Evolutionary conservation across 2,888 invertebrate genomes (phyloP), one percentile per base, ranked within the genome.

Genomic region (Desoria tigrina): DNA sequence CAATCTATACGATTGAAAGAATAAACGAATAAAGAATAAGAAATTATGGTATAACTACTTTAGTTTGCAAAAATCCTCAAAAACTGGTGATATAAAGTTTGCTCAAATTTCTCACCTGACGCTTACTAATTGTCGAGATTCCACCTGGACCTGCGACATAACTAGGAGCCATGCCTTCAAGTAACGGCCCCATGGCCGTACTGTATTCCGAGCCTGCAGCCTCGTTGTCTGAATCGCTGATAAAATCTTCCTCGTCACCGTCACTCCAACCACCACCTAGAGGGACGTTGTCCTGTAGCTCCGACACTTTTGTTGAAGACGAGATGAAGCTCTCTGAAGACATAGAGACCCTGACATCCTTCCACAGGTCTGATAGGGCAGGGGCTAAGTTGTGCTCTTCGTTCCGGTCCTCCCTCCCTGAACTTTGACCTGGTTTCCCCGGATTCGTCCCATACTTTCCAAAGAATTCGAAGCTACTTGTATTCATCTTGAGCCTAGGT

Each of bases 391-490:
- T 14, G 18, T 60, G 58, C 0, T 18, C 32, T 1, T 45, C 26
- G 11, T 42, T 14, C 1, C 37, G 7, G 42, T 63, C 63, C 21
- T 61, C 27, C 27, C 54, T 50, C 6, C 49, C 1, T n/a, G n/a
- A n/a, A 0, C 6, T 26, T 27, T 32, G 26, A 18, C 14, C 26
- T 7, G 24, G 18, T 11, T 53, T 49, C 11, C 2, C 21, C 11
- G 70, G 65, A 1, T 11, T 28, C 21, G 62, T 32, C 14, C 21
- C 24, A 24, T 26, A 39, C 26, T 63, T 50, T 1, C 57, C 65
- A 16, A 65, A 65, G 23, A 67, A 67, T 16, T 70, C 63, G 32
- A 70, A 70, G 28, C 63, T 67, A 14, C 62, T 62, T 6, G 70
- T 67, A 37, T 60, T 59, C 53, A 61, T 60, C n/a, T 57, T 56